Percentiles rank a stretch among this genome's conserved stretches.
These are phyloP conservation scores for Muricea muricata DNA, from an alignment of 92 coral and sea anemone species.

Conservation along the genomic window DNA sequence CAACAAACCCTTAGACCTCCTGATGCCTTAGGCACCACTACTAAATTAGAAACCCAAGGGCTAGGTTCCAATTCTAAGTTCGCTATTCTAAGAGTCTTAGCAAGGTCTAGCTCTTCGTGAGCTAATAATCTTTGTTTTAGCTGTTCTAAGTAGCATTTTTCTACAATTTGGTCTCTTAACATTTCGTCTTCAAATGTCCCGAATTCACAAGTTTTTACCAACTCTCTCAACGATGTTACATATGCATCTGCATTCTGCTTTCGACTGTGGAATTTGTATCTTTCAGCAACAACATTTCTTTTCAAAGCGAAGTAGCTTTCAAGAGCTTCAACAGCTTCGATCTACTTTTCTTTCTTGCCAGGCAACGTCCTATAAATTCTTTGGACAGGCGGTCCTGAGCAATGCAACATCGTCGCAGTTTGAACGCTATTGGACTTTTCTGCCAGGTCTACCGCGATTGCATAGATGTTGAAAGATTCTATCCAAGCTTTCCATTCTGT, in stretches of 20 bases:
- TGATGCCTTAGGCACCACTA: conserved; percentile 49
- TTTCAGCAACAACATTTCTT: conserved; percentile 51
- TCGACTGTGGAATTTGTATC: conserved; percentile 51
- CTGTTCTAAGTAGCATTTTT: conserved; percentile 16
- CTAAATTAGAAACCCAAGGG: conserved; percentile 60
- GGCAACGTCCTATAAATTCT: conserved; percentile 51
- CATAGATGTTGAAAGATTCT: neutral
- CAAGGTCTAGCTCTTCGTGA: conserved; percentile 38
- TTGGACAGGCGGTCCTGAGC: conserved; percentile 46
- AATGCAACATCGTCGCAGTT: conserved; percentile 35
- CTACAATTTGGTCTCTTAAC: conserved; percentile 37
- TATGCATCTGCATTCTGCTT: conserved; percentile 30
- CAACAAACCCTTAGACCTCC: conserved; percentile 52
- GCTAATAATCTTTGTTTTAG: conserved; percentile 45
- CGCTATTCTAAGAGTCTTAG: conserved; percentile 36
- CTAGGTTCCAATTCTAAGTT: no score
- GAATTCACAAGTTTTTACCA: conserved; percentile 52
- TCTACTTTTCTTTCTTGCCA: conserved; percentile 21
- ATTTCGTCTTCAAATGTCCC: conserved; percentile 45
- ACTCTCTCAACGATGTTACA: conserved; percentile 36
- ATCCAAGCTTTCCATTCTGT: neutral
- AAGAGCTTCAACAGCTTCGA: conserved; percentile 29
- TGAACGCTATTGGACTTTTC: neutral
- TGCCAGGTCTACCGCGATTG: neutral
- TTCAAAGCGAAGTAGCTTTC: conserved; percentile 53